Conservation (phyloP, 1,140 invertebrate species). For the Teleogryllus occipitalis region DNA sequence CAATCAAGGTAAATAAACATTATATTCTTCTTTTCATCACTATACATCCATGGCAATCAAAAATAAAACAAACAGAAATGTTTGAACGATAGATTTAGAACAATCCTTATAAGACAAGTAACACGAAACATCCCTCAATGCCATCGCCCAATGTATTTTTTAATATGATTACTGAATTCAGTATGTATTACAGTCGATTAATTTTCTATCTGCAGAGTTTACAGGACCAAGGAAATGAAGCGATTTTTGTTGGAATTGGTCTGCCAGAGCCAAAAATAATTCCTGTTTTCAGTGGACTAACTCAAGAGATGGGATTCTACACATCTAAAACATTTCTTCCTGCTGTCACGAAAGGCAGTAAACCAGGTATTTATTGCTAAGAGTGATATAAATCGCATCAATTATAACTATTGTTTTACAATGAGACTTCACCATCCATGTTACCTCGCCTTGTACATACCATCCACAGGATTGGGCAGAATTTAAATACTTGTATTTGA, state of each 20-base stretch:
- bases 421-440: neutral
- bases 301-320: slow-evolving; percentile 76
- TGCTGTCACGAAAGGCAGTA: slow-evolving; percentile 75
- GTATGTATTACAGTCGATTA: neutral
- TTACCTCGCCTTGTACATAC: no score
- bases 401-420: neutral
- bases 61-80: no score
- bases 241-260: slow-evolving; percentile 90
- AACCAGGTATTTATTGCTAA: slow-evolving; percentile 53
- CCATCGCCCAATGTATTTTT: no score
- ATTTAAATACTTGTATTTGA: no score
- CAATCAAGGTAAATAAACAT: slow-evolving; percentile 48
- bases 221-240: slow-evolving; percentile 58
- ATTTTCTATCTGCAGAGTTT: slow-evolving; percentile 45
- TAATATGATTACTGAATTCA: neutral
- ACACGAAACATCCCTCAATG: no score
- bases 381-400: neutral
- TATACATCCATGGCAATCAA: no score
- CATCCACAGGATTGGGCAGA: no score
- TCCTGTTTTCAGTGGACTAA: slow-evolving; percentile 72
- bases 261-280: slow-evolving; percentile 81
- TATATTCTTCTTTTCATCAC: neutral
- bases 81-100: no score
- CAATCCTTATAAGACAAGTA: no score
- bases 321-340: slow-evolving; percentile 94